phyloP scores from a whole-genome alignment of 1,140 invertebrate genomes.

The Sinonovacula constricta region DNA sequence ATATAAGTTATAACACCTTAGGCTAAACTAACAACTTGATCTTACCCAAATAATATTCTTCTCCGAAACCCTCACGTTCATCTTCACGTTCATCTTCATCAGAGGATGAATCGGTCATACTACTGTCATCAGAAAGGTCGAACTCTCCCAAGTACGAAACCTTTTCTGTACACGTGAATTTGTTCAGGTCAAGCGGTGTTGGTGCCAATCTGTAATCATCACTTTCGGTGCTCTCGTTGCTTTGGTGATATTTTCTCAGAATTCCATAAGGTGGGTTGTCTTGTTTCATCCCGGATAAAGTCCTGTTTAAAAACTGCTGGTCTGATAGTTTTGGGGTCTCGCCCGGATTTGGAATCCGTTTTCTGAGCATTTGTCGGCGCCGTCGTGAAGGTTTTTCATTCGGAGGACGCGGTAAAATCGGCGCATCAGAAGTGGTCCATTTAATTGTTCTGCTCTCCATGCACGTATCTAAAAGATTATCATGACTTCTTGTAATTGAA shows the following conservation, averaged over 20 bases:
- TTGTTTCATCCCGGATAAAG: too few species aligned
- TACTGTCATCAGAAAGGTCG: conserved; percentile 19
- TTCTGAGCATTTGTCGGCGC: not conserved
- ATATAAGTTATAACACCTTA: too few species aligned
- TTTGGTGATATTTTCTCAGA: too few species aligned
- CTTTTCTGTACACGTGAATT: conserved; percentile 34
- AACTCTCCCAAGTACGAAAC: conserved; percentile 36
- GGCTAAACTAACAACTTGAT: too few species aligned
- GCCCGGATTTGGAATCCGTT: not conserved
- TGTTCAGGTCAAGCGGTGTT: not conserved
- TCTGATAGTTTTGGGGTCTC: too few species aligned
- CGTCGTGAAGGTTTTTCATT: not conserved
- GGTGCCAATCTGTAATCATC: conserved; percentile 17
- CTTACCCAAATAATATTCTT: conserved; percentile 37
- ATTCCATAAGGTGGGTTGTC: too few species aligned
- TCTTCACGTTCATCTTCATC: not conserved
- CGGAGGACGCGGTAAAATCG: too few species aligned
- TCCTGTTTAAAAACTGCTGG: too few species aligned
- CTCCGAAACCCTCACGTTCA: conserved; percentile 8
- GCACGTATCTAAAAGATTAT: too few species aligned
- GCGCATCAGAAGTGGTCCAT: too few species aligned
- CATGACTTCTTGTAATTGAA: too few species aligned
- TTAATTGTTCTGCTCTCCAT: too few species aligned
- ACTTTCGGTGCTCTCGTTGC: conserved; percentile 25
- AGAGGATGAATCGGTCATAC: not conserved